Evolutionary conservation across 2,888 invertebrate species (phyloP), one percentile per base, ranked within the genome.

Genomic region (Leucophenga maculata): DNA sequence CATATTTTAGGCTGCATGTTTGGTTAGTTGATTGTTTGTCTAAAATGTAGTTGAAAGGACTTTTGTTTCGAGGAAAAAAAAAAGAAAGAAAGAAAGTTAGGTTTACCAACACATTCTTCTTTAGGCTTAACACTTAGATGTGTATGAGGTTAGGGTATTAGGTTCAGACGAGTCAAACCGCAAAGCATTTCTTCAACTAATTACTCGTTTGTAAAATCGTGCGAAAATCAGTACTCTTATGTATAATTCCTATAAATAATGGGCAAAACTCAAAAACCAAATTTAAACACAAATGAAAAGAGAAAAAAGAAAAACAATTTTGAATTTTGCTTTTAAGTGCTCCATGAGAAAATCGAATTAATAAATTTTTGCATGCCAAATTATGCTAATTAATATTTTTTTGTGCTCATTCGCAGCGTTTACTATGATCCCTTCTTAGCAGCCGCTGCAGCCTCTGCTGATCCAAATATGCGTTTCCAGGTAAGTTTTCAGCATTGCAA

Each of bases 391-490:
- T 11, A 14, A 44, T 16, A 39, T 16, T 73, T 72, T 69, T 64
- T 64, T n/a, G 26, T 72, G 60, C 72, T 65, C 32, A 50, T 72
- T 76, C 75, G 78, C 86, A 95, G 97, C 90, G 94, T 97, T 80
- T 97, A 97, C 92, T 97, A 97, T 91, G 97, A 97, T 92, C 97
- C 96, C 85, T 96, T 97, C 92, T 91, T 97, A 91, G 96, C 96
- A 79, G 95, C 95, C 80, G 95, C 95, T 77, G 93, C 93, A 83
- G 94, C 94, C 77, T 90, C 84, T 83, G 94, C 94, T 85, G 96
- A 96, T 90, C 94, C 94, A 78, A 95, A 94, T 91, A 95, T 95
- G 90, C 94, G 96, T 91, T 91, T 96, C 86, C 96, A 96, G 94
- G 96, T 96, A 91, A 92, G 91, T 80, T 55, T 39, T 39, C 8